Evolutionary conservation across 2,888 invertebrate genomes (phyloP).

Genomic region (Gortyna flavago): DNA sequence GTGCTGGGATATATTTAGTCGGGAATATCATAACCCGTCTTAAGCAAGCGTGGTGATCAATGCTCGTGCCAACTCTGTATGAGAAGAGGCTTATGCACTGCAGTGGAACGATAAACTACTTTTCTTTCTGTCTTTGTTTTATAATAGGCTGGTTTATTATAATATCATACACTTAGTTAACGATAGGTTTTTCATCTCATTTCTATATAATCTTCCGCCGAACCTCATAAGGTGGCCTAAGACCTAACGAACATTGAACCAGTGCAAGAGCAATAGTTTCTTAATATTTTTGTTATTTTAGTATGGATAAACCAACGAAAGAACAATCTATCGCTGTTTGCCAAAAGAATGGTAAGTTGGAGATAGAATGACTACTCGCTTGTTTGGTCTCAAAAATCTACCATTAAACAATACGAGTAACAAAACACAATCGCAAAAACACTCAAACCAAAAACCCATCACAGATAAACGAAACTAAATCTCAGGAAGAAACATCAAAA

Average conservation of each 20-base stretch:
- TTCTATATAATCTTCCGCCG: background rate
- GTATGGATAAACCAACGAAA: too few species aligned
- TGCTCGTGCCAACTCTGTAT: background rate
- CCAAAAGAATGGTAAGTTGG: background rate
- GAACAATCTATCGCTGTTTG: accelerated
- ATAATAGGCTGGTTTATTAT: background rate
- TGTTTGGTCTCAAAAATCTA: background rate
- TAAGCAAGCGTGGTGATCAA: background rate
- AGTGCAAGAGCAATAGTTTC: background rate
- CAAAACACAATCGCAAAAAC: conserved; percentile 15
- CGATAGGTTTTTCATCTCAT: background rate
- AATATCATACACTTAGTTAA: too few species aligned
- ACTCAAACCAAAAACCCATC: conserved; percentile 39
- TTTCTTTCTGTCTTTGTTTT: too few species aligned
- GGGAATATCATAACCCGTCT: too few species aligned
- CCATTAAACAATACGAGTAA: background rate
- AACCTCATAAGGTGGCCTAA: background rate
- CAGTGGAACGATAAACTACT: background rate
- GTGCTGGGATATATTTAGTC: background rate
- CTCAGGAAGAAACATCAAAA: conserved; percentile 62
- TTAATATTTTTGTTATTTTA: background rate
- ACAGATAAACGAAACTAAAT: conserved; percentile 61
- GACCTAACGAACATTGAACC: background rate
- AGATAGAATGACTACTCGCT: background rate
- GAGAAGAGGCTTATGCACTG: background rate